Conservation (phyloP, 2,113 vertebrate species). For the Bagarius yarrelli region DNA sequence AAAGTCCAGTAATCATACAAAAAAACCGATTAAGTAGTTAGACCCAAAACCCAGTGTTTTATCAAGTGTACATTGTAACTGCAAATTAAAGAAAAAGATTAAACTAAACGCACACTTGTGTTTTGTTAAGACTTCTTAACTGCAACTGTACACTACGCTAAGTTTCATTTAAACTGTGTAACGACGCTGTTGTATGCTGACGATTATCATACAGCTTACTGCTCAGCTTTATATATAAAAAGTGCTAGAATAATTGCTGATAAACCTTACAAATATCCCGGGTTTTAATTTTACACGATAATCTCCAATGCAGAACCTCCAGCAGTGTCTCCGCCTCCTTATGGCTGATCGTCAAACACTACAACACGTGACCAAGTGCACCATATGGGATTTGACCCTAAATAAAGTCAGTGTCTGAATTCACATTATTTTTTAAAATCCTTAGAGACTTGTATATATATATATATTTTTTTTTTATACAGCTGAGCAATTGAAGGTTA, state of each 20-base stretch:
- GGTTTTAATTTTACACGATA: not conserved
- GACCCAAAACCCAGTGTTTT: not conserved
- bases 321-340: not conserved
- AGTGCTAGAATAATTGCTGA: not conserved
- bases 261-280: not conserved
- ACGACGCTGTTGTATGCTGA: not conserved
- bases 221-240: not conserved
- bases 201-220: not conserved
- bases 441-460: no score
- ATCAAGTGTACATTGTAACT: not conserved
- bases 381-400: no score
- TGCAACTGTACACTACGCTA: not conserved
- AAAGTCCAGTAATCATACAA: not conserved
- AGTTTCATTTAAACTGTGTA: not conserved
- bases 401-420: no score
- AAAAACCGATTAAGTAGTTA: not conserved
- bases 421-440: no score
- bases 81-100: not conserved
- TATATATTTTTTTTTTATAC: no score
- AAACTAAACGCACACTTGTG: no score
- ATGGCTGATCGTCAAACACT: no score
- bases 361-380: no score
- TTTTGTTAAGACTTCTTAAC: not conserved
- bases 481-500: no score
- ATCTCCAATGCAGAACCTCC: not conserved